Percentiles rank a stretch among this genome's conserved stretches.
These are phyloP conservation scores for Solea senegalensis DNA, from an alignment of 2,113 vertebrate species.

Conservation along the genomic window DNA sequence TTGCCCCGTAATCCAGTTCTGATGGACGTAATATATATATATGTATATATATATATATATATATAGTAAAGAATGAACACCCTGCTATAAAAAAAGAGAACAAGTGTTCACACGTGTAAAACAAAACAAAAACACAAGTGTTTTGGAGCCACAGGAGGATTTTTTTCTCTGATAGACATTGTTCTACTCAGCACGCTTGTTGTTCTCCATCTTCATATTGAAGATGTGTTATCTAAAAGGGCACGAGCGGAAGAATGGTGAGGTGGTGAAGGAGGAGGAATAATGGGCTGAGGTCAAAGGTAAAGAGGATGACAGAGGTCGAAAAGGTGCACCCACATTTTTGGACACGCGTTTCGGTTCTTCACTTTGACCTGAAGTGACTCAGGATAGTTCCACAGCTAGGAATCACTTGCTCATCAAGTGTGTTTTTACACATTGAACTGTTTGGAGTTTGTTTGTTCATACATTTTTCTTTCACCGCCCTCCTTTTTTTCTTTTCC, in stretches of 20 bases:
- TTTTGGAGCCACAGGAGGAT: constrained; percentile 43
- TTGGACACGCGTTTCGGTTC: constrained; percentile 24
- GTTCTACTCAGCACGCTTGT: constrained; percentile 75
- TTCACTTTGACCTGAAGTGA: constrained; percentile 56
- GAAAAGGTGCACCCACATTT: constrained; percentile 46
- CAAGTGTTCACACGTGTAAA: constrained; percentile 11
- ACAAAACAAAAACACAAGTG: constrained; percentile 21
- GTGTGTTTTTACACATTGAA: constrained; percentile 54
- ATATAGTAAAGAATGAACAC: constrained; percentile 43
- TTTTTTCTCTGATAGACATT: constrained; percentile 63
- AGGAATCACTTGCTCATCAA: constrained; percentile 62
- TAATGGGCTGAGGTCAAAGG: constrained; percentile 47
- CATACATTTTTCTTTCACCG: constrained; percentile 28
- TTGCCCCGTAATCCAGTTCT: constrained; percentile 37
- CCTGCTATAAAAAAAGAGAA: constrained; percentile 31
- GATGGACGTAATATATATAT: constrained; percentile 29
- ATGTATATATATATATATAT: too few relatives aligned
- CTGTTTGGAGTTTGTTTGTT: constrained; percentile 46
- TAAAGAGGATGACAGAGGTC: constrained; percentile 52
- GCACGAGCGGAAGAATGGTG: constrained; percentile 68
- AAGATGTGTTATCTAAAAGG: constrained; percentile 91
- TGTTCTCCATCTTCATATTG: constrained; percentile 97
- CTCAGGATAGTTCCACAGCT: constrained; percentile 60
- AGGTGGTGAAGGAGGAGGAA: constrained; percentile 39
- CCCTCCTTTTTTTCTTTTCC: constrained; percentile 16